Percentiles rank a stretch among this genome's conserved stretches.
Conservation (phyloP, 92 coral and sea anemone genomes). For the Epizoanthus fatuus region DNA sequence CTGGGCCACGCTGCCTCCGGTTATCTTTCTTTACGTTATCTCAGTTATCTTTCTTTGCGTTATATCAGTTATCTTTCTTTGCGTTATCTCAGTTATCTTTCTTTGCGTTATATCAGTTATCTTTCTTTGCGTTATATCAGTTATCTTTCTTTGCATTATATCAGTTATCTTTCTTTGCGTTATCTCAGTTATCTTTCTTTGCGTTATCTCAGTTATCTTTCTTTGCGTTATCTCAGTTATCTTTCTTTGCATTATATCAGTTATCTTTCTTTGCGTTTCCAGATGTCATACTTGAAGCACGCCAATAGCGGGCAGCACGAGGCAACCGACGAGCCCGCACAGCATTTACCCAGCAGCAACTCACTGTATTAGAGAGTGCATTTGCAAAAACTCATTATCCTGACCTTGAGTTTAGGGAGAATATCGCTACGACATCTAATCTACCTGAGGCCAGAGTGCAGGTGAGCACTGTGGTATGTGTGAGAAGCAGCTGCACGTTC, state of each 20-base stretch:
- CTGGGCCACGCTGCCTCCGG: too few species aligned
- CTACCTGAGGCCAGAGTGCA: constrained; percentile 96
- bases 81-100: too few species aligned
- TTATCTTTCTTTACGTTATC: too few species aligned
- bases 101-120: too few species aligned
- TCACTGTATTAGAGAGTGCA: constrained; percentile 90
- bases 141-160: too few species aligned
- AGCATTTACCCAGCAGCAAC: constrained; percentile 97
- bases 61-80: background rate
- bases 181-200: too few species aligned
- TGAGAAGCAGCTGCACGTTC: too few species aligned
- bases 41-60: background rate
- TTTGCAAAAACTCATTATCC: constrained; percentile 98
- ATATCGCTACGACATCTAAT: constrained; percentile 90
- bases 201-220: too few species aligned
- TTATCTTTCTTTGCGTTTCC: background rate
- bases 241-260: background rate
- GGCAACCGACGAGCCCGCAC: constrained; percentile 95
- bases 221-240: too few species aligned
- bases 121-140: too few species aligned
- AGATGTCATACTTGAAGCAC: constrained; percentile 98
- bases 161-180: too few species aligned
- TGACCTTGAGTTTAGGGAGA: constrained; percentile 94
- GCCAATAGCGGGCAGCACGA: constrained; percentile 87
- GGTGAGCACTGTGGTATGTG: constrained; percentile 51